Percentiles rank a stretch among this genome's conserved stretches.
Conservation (phyloP, 2,888 invertebrate genomes). For the Rotaria socialis region DNA sequence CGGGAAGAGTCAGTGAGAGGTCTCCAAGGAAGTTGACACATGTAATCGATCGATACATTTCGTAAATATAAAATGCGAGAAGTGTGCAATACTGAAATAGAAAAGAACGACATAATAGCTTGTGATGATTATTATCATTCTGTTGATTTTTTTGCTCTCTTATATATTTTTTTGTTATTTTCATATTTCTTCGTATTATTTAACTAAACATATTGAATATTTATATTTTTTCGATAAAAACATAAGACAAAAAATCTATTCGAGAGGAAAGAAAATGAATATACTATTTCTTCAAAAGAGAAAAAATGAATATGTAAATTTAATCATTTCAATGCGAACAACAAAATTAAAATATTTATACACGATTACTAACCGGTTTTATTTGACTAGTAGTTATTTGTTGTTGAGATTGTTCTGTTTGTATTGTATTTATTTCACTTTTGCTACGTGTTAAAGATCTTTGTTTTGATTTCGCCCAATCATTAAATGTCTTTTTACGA, state of each 20-base stretch:
- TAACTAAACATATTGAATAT: no score
- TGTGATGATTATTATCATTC: background rate
- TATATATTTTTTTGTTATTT: background rate
- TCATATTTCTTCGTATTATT: no score
- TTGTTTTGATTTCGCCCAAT: background rate
- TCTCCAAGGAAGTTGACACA: slow-evolving; percentile 9
- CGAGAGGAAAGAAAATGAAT: no score
- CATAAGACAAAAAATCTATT: no score
- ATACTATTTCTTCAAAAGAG: no score
- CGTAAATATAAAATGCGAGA: background rate
- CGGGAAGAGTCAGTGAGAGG: background rate
- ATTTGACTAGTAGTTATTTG: background rate
- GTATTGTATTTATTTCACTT: slow-evolving; percentile 23
- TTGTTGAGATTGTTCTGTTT: background rate
- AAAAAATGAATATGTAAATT: no score
- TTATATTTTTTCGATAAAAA: no score
- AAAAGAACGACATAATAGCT: background rate
- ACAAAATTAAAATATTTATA: no score
- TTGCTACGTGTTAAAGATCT: slow-evolving; percentile 23
- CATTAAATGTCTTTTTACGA: slow-evolving; percentile 8
- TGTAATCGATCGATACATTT: background rate
- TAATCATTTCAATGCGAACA: no score
- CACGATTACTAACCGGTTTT: background rate
- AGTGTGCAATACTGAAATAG: background rate
- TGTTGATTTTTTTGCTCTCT: background rate